Percentiles rank a stretch among this genome's conserved stretches.
These are phyloP conservation scores for Hydrochoerus hydrochaeris DNA, from an alignment of 2,113 vertebrate genomes.

Conservation along the genomic window DNA sequence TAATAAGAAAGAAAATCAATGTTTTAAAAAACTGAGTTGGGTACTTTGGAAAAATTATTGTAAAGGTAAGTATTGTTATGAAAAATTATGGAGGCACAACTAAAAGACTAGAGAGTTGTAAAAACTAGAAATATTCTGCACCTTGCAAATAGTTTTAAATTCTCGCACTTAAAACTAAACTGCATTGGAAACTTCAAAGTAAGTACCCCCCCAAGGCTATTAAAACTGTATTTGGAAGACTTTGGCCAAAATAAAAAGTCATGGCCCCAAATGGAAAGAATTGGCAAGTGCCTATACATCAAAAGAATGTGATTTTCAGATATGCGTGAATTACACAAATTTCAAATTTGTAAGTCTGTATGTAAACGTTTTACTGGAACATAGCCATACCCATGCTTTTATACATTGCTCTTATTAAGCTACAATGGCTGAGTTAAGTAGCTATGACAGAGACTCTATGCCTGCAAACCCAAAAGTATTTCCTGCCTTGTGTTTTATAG, in stretches of 20 bases:
- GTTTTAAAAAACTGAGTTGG: not conserved
- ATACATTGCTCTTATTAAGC: not conserved
- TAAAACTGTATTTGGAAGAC: not conserved
- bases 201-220: not conserved
- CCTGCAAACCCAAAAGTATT: not conserved
- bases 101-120: not conserved
- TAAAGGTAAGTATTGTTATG: not conserved
- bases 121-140: conserved; percentile 19
- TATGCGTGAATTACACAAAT: not conserved
- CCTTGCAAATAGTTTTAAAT: not conserved
- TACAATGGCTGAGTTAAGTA: not conserved
- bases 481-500: not conserved
- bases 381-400: not conserved
- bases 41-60: conserved; percentile 12
- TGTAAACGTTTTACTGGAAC: not conserved
- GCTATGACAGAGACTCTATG: not conserved
- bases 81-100: not conserved
- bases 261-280: not conserved
- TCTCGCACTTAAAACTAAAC: not conserved
- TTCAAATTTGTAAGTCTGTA: not conserved
- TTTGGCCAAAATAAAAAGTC: conserved; percentile 10
- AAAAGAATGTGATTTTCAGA: conserved; percentile 46
- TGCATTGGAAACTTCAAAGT: not conserved
- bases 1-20: not conserved
- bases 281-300: not conserved